Evolutionary conservation across 2,888 invertebrate species (phyloP).

Genomic region (Arctia plantaginis): DNA sequence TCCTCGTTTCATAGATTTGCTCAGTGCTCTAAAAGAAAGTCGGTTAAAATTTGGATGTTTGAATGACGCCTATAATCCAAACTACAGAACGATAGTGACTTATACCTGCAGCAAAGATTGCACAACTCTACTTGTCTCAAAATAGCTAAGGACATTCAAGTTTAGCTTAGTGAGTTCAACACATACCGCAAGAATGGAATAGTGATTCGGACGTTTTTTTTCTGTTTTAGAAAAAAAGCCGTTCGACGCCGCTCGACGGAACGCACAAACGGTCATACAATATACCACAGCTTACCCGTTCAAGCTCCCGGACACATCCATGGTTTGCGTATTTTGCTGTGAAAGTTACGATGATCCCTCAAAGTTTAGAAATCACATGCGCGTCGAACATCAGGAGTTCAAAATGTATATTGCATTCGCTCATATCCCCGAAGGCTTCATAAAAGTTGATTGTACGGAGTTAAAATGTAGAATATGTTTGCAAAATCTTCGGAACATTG

Average conservation of each 20-base stretch:
- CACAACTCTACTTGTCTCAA: background rate
- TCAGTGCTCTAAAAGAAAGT: background rate
- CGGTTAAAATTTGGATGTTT: background rate
- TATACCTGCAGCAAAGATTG: no score
- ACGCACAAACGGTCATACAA: conserved; percentile 52
- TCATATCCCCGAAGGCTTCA: conserved; percentile 49
- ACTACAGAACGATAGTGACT: background rate
- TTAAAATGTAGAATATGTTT: conserved; percentile 55
- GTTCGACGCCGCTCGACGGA: conserved; percentile 50
- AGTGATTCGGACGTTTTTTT: conserved; percentile 53
- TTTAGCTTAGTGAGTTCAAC: background rate
- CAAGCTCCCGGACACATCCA: conserved; percentile 51
- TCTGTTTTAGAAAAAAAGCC: conserved; percentile 57
- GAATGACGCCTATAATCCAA: background rate
- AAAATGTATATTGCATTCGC: conserved; percentile 52
- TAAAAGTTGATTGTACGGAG: conserved; percentile 56
- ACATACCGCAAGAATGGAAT: conserved; percentile 24
- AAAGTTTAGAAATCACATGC: conserved; percentile 57
- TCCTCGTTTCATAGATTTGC: background rate
- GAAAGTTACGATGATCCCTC: conserved; percentile 57
- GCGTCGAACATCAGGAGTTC: conserved; percentile 52
- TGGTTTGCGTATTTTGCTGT: conserved; percentile 60
- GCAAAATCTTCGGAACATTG: conserved; percentile 29
- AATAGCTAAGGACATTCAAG: background rate
- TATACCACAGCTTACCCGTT: conserved; percentile 59